Base-by-base conservation (phyloP, 2,888 invertebrate species). In the Hoplodrina ambigua region DNA sequence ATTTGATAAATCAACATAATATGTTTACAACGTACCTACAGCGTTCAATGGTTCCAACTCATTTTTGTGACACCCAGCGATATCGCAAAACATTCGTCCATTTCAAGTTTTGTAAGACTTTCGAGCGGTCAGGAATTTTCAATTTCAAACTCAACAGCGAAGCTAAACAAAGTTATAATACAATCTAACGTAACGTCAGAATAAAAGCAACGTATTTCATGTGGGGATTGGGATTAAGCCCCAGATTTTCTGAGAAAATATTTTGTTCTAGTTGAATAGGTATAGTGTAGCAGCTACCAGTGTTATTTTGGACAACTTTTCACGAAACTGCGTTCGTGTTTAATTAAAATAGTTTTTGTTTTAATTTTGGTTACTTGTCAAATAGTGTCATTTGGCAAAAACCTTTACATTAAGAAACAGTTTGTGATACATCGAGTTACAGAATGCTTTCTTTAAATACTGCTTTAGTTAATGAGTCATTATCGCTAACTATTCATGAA, bases 101-200 rank as follows among this genome's bases (percentile, higher is more conserved):
- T 79, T 82, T 64, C 65, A 84, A 82, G 71, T 82, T 82, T 79
- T 82, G 71, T 73, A 76, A 78, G 65, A 79, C 68, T 73, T 78
- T 68, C 59, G 57, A 71, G 82, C 67, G 79, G 85, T 76, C 75
- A 82, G 75, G 76, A 82, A 82, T 82, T 82, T 82, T 82, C 82
- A 84, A 84, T 82, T 82, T 60, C 46, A 78, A 82, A 84, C 82
- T 84, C 75, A 75, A 69, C 79, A 61, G 72, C 69, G 66, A 84
- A 67, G 80, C 62, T 60, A 84, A 75, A 82, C 80, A 84, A 82
- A 82, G 80, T 79, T 79, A 81, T 76, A 75, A 82, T 68, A 82
- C 80, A 84, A 82, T 84, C 71, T 82, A 75, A 79, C 67, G 56
- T 79, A 72, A 79, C 63, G 79, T 63, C 54, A 62, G 55, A 71